phyloP scores from a whole-genome alignment of 2,888 invertebrate species.

The Pyrrhosoma nymphula region DNA sequence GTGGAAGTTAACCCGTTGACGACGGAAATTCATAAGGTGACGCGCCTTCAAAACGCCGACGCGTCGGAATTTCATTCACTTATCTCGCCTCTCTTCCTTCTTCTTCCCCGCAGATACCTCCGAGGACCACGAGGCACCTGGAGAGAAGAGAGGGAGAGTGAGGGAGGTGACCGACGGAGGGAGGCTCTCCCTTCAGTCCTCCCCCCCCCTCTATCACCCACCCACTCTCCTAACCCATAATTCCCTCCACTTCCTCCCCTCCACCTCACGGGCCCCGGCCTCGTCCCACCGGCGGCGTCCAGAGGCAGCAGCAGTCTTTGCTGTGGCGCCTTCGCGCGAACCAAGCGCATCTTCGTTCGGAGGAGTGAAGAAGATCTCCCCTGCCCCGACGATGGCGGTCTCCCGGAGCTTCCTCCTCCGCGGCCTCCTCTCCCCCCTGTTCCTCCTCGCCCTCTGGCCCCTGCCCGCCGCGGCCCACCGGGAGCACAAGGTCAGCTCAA shows the following conservation, averaged over 20 bases:
- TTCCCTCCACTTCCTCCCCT: background rate
- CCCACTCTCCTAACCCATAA: too few species aligned
- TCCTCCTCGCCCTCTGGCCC: conserved; percentile 62
- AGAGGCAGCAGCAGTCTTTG: background rate
- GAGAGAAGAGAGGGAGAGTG: conserved; percentile 16
- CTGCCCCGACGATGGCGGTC: conserved; percentile 9
- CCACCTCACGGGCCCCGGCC: background rate
- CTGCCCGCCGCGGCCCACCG: conserved; percentile 44
- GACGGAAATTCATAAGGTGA: background rate
- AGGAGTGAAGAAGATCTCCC: background rate
- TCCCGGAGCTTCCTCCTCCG: conserved; percentile 34
- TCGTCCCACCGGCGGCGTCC: background rate
- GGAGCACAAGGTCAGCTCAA: conserved; percentile 59
- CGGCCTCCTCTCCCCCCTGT: conserved; percentile 28
- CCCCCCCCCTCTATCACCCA: background rate
- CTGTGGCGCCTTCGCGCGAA: background rate
- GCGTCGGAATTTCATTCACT: conserved; percentile 30
- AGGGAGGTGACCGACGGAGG: background rate
- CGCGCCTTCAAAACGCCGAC: background rate
- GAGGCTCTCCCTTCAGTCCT: background rate
- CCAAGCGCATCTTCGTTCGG: background rate
- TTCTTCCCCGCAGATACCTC: background rate
- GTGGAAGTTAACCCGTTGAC: background rate
- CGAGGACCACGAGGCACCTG: background rate
- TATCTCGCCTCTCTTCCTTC: background rate